Conservation (phyloP, 2,797 vertebrate species). For the Podargus strigoides region DNA sequence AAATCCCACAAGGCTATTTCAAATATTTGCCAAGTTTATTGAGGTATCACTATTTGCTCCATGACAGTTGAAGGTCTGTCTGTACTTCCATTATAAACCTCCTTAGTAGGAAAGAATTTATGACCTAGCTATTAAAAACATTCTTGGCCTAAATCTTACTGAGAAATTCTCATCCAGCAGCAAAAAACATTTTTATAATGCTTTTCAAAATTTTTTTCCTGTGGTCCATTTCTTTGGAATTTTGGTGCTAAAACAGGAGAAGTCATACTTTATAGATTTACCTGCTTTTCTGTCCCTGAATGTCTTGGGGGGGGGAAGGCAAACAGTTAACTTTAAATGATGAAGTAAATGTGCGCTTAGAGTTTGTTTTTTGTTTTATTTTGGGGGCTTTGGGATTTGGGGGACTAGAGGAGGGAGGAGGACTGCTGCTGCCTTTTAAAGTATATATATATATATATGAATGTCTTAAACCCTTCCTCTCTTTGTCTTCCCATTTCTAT, state of each 20-base stretch:
- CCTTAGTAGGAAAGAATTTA: not conserved
- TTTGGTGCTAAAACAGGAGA: not conserved
- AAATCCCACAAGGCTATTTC: not conserved
- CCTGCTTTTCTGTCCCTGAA: not conserved
- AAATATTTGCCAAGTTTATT: not conserved
- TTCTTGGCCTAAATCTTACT: not conserved
- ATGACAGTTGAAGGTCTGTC: not conserved
- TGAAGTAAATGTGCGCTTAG: not conserved
- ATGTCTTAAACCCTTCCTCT: not conserved
- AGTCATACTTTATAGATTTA: not conserved
- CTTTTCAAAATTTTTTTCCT: not conserved
- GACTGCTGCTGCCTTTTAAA: not conserved
- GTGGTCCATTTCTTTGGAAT: not conserved
- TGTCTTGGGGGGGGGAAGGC: not conserved
- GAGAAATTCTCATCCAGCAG: not conserved
- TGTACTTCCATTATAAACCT: constrained; percentile 1
- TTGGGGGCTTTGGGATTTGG: not conserved
- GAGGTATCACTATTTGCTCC: not conserved
- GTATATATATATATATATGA: not conserved
- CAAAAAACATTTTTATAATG: not conserved
- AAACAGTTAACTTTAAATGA: not conserved
- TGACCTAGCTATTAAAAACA: not conserved
- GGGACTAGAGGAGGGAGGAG: not conserved
- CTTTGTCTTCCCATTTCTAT: not conserved
- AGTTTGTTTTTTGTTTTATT: not conserved